A percentile compares a stretch with the other conserved stretches of the same genome.
phyloP scores from a whole-genome alignment of 1,140 invertebrate species.

The Akabosia matsudoensis region DNA sequence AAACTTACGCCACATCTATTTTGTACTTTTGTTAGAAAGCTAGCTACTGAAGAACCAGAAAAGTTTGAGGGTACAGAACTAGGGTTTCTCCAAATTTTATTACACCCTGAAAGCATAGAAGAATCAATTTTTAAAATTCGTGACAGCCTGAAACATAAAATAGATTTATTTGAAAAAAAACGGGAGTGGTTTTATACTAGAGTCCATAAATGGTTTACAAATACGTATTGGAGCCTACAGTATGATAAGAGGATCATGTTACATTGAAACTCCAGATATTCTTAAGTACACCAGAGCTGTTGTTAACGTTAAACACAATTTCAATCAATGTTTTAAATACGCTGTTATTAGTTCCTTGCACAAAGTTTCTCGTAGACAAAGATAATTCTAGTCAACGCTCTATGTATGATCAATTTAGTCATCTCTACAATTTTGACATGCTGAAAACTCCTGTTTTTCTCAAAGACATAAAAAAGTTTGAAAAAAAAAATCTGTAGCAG shows the following conservation, averaged over 20 bases:
- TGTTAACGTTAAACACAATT: neutral
- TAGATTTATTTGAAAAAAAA: neutral
- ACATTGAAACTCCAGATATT: neutral
- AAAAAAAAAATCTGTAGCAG: neutral
- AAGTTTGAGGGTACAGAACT: neutral
- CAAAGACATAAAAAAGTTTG: neutral
- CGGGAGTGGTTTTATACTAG: neutral
- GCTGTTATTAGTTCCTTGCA: neutral
- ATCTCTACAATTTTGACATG: neutral
- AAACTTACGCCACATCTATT: neutral
- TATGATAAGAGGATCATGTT: neutral
- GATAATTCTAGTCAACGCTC: neutral
- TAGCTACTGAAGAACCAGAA: neutral
- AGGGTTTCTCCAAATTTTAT: no score
- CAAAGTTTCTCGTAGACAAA: no score
- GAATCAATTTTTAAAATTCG: neutral
- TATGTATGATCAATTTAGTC: neutral
- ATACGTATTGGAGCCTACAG: neutral
- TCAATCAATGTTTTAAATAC: neutral
- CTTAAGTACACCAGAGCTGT: neutral
- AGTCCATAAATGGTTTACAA: neutral
- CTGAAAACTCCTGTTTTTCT: neutral
- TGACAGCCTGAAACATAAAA: neutral
- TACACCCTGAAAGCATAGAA: neutral
- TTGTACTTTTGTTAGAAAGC: neutral